These are phyloP conservation scores for Pandemis heparana DNA, from an alignment of 2,888 invertebrate genomes.

Conservation along the genomic window DNA sequence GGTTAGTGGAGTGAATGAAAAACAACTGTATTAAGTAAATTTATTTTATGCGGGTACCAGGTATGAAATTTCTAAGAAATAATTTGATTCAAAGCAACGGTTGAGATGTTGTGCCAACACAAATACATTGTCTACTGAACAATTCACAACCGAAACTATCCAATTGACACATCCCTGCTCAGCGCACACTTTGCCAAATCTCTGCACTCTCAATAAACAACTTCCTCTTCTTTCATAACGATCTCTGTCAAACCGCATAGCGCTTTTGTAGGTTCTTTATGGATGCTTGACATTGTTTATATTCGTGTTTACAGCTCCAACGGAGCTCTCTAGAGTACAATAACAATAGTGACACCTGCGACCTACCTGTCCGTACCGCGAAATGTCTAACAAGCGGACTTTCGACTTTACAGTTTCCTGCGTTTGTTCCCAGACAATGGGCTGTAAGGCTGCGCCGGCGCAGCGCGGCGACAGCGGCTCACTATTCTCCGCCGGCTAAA, in stretches of 20 bases:
- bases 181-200: constrained; percentile 63
- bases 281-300: constrained; percentile 68
- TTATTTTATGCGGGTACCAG: neutral
- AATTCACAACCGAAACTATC: constrained; percentile 48
- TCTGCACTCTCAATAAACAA: constrained; percentile 61
- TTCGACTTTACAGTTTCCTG: constrained; percentile 84
- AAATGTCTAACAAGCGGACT: constrained; percentile 77
- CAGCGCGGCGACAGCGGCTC: constrained; percentile 68
- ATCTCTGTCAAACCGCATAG: constrained; percentile 61
- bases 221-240: constrained; percentile 77
- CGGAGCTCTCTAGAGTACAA: constrained; percentile 51
- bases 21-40: neutral
- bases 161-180: constrained; percentile 71
- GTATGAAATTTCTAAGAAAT: neutral
- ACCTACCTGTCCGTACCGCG: constrained; percentile 77
- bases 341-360: constrained; percentile 75
- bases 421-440: constrained; percentile 82
- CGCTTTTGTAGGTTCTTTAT: constrained; percentile 53
- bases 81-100: constrained; percentile 41
- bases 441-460: constrained; percentile 71
- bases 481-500: constrained; percentile 70
- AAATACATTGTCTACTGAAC: constrained; percentile 44
- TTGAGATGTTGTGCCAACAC: constrained; percentile 67
- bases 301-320: constrained; percentile 65
- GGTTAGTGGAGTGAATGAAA: neutral